phyloP scores from a whole-genome alignment of 2,113 vertebrate genomes.

The Poeciliopsis prolifica region DNA sequence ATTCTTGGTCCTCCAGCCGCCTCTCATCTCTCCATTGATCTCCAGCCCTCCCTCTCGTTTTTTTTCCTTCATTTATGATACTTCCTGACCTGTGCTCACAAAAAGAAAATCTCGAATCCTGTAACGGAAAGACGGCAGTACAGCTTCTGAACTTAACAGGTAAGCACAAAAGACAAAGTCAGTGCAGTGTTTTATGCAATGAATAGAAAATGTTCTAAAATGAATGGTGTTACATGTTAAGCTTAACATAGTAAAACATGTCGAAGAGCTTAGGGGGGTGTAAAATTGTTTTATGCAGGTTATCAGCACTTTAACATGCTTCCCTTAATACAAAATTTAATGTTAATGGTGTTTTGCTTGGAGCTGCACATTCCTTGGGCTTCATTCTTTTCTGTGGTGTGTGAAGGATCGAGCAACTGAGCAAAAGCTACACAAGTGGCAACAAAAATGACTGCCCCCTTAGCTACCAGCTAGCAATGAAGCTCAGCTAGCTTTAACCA shows the following conservation, averaged over 20 bases:
- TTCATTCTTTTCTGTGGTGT: too few relatives aligned
- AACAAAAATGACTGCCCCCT: not conserved
- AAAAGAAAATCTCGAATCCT: conserved; percentile 30
- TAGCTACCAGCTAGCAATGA: not conserved
- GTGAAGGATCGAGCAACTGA: not conserved
- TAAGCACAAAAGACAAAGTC: conserved; percentile 27
- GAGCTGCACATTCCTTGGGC: not conserved
- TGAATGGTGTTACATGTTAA: not conserved
- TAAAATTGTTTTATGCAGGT: not conserved
- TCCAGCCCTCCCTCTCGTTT: conserved; percentile 26
- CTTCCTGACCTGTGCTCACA: conserved; percentile 36
- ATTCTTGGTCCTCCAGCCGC: conserved; percentile 38
- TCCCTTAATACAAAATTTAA: not conserved
- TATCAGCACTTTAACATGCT: not conserved
- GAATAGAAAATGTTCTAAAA: not conserved
- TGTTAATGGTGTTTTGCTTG: not conserved
- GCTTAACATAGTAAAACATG: not conserved
- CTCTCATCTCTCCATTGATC: conserved; percentile 14
- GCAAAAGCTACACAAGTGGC: not conserved
- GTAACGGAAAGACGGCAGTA: conserved; percentile 15
- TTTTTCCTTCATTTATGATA: conserved; percentile 46
- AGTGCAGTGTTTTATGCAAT: not conserved
- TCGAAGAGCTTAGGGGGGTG: not conserved
- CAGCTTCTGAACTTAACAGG: conserved; percentile 19
- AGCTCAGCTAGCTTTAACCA: not conserved